Base-by-base conservation (phyloP, 2,113 vertebrate genomes). In the Halcyon senegalensis region DNA sequence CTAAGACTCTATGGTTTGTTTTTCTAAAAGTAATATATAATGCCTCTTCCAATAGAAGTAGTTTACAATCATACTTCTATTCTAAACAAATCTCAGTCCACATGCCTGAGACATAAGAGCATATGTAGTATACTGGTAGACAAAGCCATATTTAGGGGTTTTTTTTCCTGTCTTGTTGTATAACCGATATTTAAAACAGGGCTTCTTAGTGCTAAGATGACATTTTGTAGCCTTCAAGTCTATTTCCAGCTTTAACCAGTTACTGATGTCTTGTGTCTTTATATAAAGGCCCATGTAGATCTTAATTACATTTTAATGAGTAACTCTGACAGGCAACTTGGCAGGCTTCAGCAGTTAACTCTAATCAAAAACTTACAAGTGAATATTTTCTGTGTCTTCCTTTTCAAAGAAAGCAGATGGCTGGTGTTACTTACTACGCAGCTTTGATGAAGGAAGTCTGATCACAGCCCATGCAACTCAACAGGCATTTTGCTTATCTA, bases 221-320 rank as follows among this genome's bases (percentile, higher is more conserved):
- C 35, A 37, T 87, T 89, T 91, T 89, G 74, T 69, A 37, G 53
- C 41, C 60, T 79, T 73, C 70, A 87, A 87, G 53, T 85, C 70
- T 82, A 69, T 79, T 89, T 94, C 43, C 35, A 89, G 58, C 87
- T 85, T 84, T 75, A 87, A 68, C 51, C 53, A 72, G 35, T 56
- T 90, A 87, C 21, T 35, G 7, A 43, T 79, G 21, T 78, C 51
- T 84, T 51, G 19, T 1, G 2, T 48, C 58, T 95, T 60, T 79
- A 76, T 64, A 85, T 64, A 62, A 89, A 83, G n/a, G 23, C 60
- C 62, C 48, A 82, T 72, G 76, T 69, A 48, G 66, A 84, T 84
- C 70, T 58, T 91, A 63, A 91, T 92, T 90, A 81, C 41, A 77
- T 92, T 83, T 95, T 83, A 84, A 58, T 79, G 11, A 94, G 37